Conservation (phyloP, 2,113 vertebrate genomes). For the Poecilia latipinna region DNA sequence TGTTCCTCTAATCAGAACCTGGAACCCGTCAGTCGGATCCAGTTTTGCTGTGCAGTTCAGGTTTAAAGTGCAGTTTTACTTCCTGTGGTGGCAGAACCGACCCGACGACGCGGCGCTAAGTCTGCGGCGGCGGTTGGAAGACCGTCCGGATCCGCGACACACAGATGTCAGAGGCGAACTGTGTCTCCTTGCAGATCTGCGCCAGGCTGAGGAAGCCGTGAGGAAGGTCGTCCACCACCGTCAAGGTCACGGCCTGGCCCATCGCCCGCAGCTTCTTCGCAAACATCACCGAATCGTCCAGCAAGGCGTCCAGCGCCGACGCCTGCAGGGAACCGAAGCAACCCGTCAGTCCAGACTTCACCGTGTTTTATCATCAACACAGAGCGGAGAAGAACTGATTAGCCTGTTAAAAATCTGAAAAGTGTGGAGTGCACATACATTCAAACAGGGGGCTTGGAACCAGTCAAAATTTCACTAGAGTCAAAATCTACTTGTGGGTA, state of each 20-base stretch:
- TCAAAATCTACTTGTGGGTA: too few species aligned
- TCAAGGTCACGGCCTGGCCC: conserved; percentile 82
- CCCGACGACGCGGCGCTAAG: neutral
- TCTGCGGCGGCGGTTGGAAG: conserved; percentile 56
- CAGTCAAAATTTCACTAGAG: too few species aligned
- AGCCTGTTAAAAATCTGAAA: too few species aligned
- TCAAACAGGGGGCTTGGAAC: too few species aligned
- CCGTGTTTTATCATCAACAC: neutral
- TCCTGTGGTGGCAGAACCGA: neutral
- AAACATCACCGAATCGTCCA: conserved; percentile 92
- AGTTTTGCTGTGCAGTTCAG: neutral
- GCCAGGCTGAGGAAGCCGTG: conserved; percentile 90
- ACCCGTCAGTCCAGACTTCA: too few species aligned
- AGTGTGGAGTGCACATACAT: too few species aligned
- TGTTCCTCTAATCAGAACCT: neutral
- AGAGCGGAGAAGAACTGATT: too few species aligned
- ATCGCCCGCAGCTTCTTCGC: conserved; percentile 84
- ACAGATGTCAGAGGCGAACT: conserved; percentile 79
- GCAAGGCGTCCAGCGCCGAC: conserved; percentile 88
- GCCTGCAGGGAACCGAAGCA: conserved; percentile 73
- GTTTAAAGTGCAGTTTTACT: conserved; percentile 32
- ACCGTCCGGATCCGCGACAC: conserved; percentile 80
- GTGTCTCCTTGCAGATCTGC: conserved; percentile 83
- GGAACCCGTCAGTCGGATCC: neutral
- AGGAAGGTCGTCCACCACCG: conserved; percentile 87